A percentile compares a stretch with the other conserved stretches of the same genome.
These are phyloP conservation scores for Phanerotoma sp. DNA, from an alignment of 2,888 invertebrate species.

Conservation along the genomic window DNA sequence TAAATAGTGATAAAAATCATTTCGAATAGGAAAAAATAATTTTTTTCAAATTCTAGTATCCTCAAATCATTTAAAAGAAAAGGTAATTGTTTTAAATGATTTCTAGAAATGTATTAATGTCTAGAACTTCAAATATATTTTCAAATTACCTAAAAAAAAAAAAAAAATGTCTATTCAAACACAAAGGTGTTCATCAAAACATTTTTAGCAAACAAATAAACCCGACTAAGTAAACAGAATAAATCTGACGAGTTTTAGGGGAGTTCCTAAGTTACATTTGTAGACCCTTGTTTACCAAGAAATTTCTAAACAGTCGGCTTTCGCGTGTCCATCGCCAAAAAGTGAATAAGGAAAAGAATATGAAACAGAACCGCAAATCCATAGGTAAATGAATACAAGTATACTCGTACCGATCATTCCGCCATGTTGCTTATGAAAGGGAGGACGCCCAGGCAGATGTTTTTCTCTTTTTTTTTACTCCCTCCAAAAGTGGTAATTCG, in stretches of 20 bases:
- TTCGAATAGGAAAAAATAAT: too few species aligned
- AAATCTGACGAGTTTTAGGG: neutral
- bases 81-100: too few species aligned
- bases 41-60: too few species aligned
- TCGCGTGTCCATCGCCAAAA: constrained; percentile 24
- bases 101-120: too few species aligned
- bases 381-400: constrained; percentile 54
- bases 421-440: constrained; percentile 54
- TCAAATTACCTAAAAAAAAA: too few species aligned
- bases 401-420: constrained; percentile 57
- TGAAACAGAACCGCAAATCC: constrained; percentile 56
- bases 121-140: too few species aligned
- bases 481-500: constrained; percentile 40
- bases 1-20: too few species aligned
- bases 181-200: too few species aligned
- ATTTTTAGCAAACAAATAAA: neutral
- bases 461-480: constrained; percentile 17
- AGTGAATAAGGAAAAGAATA: constrained; percentile 17
- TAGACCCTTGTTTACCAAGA: constrained; percentile 29
- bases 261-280: too few species aligned
- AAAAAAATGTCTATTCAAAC: too few species aligned
- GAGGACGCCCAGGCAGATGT: constrained; percentile 39
- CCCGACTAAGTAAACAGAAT: neutral
- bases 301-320: constrained; percentile 30
- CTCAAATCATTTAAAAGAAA: too few species aligned